Percentiles rank a stretch among this genome's conserved stretches.
Evolutionary conservation across 2,888 invertebrate genomes (phyloP).

Genomic region (Dexiosoma caninum): DNA sequence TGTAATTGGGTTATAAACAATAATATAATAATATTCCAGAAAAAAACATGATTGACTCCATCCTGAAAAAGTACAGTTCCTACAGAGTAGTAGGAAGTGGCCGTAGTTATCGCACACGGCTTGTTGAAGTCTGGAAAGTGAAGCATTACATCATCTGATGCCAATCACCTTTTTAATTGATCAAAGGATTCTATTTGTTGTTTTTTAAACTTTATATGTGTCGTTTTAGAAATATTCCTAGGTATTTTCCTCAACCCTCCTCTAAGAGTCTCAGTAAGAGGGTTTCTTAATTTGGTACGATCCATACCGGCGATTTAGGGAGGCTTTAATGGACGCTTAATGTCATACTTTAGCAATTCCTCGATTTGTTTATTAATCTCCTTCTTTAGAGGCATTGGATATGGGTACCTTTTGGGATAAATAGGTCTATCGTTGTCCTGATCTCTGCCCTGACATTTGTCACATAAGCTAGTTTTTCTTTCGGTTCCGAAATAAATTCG

Average conservation of each 20-base stretch:
- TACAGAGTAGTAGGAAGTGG: constrained; percentile 22
- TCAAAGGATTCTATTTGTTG: constrained; percentile 11
- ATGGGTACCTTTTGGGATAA: neutral
- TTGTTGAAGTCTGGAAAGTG: constrained; percentile 48
- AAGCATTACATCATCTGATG: constrained; percentile 52
- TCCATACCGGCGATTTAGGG: constrained; percentile 25
- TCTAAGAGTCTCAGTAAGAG: constrained; percentile 60
- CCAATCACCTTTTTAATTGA: constrained; percentile 17
- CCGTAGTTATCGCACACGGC: constrained; percentile 30
- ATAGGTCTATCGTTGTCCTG: neutral
- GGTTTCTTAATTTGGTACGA: constrained; percentile 31
- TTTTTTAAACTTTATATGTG: constrained; percentile 1
- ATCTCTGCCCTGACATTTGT: neutral
- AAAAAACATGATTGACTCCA: constrained; percentile 53
- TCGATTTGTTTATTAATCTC: neutral
- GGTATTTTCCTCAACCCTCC: constrained; percentile 60
- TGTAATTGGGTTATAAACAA: too few species aligned
- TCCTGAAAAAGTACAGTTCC: constrained; percentile 53
- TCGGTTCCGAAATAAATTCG: too few species aligned
- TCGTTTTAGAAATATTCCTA: constrained; percentile 42
- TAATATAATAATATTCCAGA: constrained; percentile 25
- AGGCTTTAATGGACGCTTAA: neutral
- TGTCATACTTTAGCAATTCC: neutral
- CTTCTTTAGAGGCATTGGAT: neutral
- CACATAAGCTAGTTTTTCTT: neutral